Base-by-base conservation (phyloP, 1,140 invertebrate genomes). In the Drosophila aff. region DNA sequence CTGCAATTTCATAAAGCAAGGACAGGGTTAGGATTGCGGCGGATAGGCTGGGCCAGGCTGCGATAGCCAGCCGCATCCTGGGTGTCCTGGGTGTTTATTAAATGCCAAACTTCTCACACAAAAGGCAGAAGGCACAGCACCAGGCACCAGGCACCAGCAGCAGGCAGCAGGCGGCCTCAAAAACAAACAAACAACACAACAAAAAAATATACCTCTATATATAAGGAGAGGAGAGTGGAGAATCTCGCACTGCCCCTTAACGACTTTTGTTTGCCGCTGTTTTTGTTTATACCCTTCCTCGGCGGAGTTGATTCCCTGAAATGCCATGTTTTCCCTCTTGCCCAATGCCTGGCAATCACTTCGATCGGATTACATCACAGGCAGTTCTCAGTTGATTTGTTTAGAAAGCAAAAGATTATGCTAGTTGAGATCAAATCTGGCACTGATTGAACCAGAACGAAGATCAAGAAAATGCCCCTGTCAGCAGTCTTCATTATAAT, bases 101-200 rank as follows among this genome's bases (percentile, higher is more conserved):
- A 84, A 84, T 84, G 82, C 73, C 66, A 78, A 57, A 82, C 79
- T 81, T 68, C 76, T 77, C 73, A 26, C 61, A 85, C 82, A 84
- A 81, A 77, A 53, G 31, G 47, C 60, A 52, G 16, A 57, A 57
- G 46, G 21, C 66, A 52, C 66, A 52, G 23, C 44, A 36, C 10
- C 33, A 50, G 23, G 49, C n/a, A 18, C 8, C 31, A 49, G 23
- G 49, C n/a, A 18, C 11, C 44, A 7, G 31, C 44, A 7, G 31
- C 18, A 41, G 64, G 21, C 67, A 43, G 68, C 65, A 69, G 66
- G 68, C 69, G 61, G 72, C 72, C 74, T 46, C 63, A 74, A 81
- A 84, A 84, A 81, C 53, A 61, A 52, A 72, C 43, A 73, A 72
- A 71, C 62, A 62, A 26, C 26, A 43, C 7, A 59, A n/a, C n/a